A percentile compares a stretch with the other conserved stretches of the same genome.
Evolutionary conservation across 1,140 invertebrate genomes (phyloP).

Genomic region (Drosophila auraria): DNA sequence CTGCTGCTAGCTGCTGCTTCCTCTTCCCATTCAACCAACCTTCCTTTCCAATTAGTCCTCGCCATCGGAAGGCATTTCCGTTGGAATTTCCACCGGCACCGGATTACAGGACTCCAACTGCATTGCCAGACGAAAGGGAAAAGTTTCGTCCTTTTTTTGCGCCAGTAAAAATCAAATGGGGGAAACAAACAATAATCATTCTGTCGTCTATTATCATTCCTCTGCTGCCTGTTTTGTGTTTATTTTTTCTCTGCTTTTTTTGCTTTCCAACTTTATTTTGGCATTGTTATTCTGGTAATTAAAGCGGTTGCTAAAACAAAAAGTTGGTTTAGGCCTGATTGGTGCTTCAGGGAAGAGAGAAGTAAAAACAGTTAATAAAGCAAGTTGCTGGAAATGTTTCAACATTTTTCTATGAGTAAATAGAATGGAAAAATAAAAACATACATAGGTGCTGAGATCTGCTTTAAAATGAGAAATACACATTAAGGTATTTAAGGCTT

Average conservation of each 20-base stretch:
- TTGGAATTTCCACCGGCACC: conserved; percentile 44
- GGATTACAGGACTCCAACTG: conserved; percentile 16
- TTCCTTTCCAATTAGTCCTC: conserved; percentile 62
- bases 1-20: conserved; percentile 17
- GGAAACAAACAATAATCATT: conserved; percentile 59
- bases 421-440: neutral
- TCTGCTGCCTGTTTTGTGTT: conserved; percentile 3
- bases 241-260: conserved; percentile 34
- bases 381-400: conserved; percentile 1
- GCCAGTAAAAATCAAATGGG: conserved; percentile 20
- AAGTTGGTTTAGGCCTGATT: conserved; percentile 18
- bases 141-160: conserved; percentile 63
- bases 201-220: conserved; percentile 44
- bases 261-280: conserved; percentile 7
- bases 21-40: neutral
- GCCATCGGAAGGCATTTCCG: conserved; percentile 71
- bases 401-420: neutral
- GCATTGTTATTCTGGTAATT: conserved; percentile 33
- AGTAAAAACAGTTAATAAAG: conserved; percentile 5
- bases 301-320: conserved; percentile 34
- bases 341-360: neutral
- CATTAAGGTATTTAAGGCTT: too few species aligned
- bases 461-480: too few species aligned
- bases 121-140: conserved; percentile 37
- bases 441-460: neutral